phyloP scores from a whole-genome alignment of 2,888 invertebrate genomes.

The Plebejus anna region DNA sequence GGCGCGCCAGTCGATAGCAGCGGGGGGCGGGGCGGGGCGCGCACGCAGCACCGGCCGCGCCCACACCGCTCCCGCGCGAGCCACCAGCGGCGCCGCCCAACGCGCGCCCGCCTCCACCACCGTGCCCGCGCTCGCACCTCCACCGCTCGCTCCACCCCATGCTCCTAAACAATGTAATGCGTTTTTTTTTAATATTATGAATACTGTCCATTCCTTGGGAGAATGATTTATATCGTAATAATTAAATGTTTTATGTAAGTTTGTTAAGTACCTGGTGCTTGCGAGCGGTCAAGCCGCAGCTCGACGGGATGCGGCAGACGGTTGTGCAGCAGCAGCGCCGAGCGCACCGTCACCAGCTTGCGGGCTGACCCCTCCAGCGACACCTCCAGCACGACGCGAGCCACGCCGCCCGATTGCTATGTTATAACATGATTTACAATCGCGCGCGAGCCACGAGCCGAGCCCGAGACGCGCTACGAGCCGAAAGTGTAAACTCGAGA shows the following conservation, averaged over 20 bases:
- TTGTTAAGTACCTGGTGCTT: constrained; percentile 15
- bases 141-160: constrained; percentile 34
- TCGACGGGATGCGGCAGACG: constrained; percentile 84
- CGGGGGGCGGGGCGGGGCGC: constrained; percentile 52
- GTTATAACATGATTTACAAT: not conserved
- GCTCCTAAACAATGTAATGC: constrained; percentile 29
- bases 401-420: constrained; percentile 73
- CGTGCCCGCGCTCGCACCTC: constrained; percentile 25
- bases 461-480: too few relatives aligned
- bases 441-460: too few relatives aligned
- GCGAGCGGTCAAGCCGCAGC: constrained; percentile 62
- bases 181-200: not conserved
- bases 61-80: constrained; percentile 86
- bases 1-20: constrained; percentile 50
- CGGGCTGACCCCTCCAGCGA: constrained; percentile 95
- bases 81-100: constrained; percentile 88
- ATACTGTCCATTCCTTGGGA: too few relatives aligned
- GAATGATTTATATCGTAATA: not conserved
- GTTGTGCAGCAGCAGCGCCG: constrained; percentile 91
- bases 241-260: constrained; percentile 19
- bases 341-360: constrained; percentile 95
- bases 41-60: constrained; percentile 82
- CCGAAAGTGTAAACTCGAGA: too few relatives aligned
- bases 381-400: constrained; percentile 94
- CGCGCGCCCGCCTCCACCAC: constrained; percentile 76